Base-by-base conservation (phyloP, 2,888 invertebrate genomes). In the Crematogaster levior region DNA sequence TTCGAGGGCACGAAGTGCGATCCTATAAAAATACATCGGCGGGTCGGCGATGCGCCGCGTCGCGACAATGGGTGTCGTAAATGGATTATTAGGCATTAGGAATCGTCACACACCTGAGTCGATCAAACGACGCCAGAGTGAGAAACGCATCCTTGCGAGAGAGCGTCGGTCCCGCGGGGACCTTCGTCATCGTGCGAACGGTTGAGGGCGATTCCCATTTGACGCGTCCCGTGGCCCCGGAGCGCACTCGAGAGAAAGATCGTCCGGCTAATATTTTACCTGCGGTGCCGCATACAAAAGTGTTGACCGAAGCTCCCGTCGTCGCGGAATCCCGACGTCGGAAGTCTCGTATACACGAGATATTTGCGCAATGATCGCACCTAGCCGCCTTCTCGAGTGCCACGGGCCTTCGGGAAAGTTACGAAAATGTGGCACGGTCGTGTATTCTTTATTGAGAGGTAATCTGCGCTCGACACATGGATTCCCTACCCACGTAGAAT, bases 51-150 rank as follows among this genome's bases (percentile, higher is more conserved):
- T 61, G 74, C 74, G 60, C 73, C 63, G 81, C 79, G 51, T 63
- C 80, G 84, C 87, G 85, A 90, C 88, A 87, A 87, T 86, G 84
- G 85, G 46, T 34, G 84, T 85, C 86, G 86, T 93, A 93, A 93
- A 93, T 93, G 90, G 93, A 93, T 93, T 93, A 93, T 93, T 93
- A 93, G 93, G 92, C 89, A 90, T 91, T 89, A 88, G 87, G n/a
- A 88, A 89, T 88, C 84, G 83, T 86, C 88, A n/a, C n/a, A 88
- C 92, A 91, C 92, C 92, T 90, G 91, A 90, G 74, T 60, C 40
- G 75, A 68, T 80, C 82, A 63, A 46, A 68, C 43, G 81, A 61
- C 65, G 43, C 75, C 9, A 21, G 10, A 34, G n/a, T 34, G n/a
- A 21, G 61, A 18, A 48, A 40, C 51, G 61, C 82, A 81, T 83